Evolutionary conservation across 2,888 invertebrate species (phyloP).

Genomic region (Chrysolina americana): DNA sequence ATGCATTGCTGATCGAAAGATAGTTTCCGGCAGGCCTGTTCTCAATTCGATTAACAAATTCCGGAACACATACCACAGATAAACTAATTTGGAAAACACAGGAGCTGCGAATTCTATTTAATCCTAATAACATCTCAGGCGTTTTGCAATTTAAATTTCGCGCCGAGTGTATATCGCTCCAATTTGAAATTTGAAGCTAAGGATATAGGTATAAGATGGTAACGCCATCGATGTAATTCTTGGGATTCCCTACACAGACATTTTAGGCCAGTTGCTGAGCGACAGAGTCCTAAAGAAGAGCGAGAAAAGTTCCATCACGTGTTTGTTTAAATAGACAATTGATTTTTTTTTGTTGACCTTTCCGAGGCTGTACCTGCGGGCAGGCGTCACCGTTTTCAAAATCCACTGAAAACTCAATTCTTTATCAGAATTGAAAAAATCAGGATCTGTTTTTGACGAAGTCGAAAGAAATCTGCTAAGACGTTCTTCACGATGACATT

Average conservation of each 20-base stretch:
- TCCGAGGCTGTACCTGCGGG: too few species aligned
- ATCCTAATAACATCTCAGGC: conserved; percentile 29
- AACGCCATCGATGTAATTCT: conserved; percentile 64
- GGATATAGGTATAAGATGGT: conserved; percentile 55
- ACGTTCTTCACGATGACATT: too few species aligned
- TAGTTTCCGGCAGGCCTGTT: conserved; percentile 12
- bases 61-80: conserved; percentile 34
- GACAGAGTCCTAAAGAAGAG: not conserved
- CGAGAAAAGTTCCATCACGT: not conserved
- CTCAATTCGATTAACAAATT: conserved; percentile 33
- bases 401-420: too few species aligned
- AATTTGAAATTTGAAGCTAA: conserved; percentile 42
- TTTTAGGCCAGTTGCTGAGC: conserved; percentile 43
- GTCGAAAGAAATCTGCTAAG: too few species aligned
- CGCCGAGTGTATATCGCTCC: conserved; percentile 34
- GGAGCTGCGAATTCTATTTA: conserved; percentile 34
- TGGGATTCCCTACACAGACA: conserved; percentile 61
- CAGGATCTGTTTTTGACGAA: too few species aligned
- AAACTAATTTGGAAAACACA: conserved; percentile 39
- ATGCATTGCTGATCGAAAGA: conserved; percentile 27
- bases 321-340: too few species aligned
- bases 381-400: too few species aligned
- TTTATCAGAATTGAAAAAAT: too few species aligned
- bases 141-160: conserved; percentile 49
- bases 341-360: too few species aligned